These are phyloP conservation scores for Phylloscopus collybita DNA, from an alignment of 2,797 vertebrate species.

Conservation along the genomic window DNA sequence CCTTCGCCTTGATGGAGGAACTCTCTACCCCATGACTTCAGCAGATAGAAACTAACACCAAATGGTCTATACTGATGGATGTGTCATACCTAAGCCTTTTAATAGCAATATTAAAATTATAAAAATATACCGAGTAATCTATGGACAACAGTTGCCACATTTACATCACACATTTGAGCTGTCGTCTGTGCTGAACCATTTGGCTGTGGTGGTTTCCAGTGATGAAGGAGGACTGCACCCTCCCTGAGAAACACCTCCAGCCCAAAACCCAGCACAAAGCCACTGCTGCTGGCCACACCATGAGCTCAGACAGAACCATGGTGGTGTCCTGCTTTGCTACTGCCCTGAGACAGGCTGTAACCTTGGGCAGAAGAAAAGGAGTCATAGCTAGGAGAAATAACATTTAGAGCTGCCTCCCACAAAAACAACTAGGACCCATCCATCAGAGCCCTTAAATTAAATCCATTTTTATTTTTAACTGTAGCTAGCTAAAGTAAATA, in stretches of 20 bases:
- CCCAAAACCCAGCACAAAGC: neutral
- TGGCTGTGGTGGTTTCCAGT: neutral
- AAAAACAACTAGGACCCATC: neutral
- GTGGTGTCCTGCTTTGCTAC: neutral
- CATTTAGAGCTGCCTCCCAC: neutral
- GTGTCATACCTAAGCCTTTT: neutral
- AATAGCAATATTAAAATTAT: neutral
- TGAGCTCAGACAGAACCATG: accelerated
- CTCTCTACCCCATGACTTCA: neutral
- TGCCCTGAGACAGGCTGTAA: neutral
- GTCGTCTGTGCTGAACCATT: neutral
- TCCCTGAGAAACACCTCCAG: neutral
- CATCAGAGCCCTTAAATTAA: slow-evolving; percentile 6
- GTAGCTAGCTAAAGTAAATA: slow-evolving; percentile 20
- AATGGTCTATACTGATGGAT: neutral
- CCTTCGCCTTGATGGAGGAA: neutral
- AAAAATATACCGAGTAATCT: neutral
- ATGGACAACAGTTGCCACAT: neutral
- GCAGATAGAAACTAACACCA: neutral
- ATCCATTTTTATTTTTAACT: slow-evolving; percentile 47
- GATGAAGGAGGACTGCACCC: neutral
- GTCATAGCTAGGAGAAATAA: neutral
- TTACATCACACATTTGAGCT: neutral
- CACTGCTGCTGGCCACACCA: accelerated
- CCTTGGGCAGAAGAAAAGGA: neutral